phyloP scores from a whole-genome alignment of 2,888 invertebrate genomes.

The Ormyrus thymus region DNA sequence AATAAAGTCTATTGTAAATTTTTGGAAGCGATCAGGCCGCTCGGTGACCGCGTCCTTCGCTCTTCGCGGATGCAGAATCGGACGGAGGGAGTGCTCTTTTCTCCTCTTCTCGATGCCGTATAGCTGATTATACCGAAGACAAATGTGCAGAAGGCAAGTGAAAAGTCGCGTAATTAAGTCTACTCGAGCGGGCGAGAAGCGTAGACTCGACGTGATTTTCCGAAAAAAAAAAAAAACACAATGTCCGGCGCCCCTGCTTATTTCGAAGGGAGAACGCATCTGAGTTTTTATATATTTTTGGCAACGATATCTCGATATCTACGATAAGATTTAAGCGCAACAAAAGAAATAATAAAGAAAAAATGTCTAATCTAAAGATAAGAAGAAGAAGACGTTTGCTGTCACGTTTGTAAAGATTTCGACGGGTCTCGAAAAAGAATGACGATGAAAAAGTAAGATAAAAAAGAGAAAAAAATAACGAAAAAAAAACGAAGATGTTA shows the following conservation, averaged over 20 bases:
- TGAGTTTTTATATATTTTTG: constrained; percentile 75
- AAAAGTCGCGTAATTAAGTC: constrained; percentile 45
- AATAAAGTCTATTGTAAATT: constrained; percentile 57
- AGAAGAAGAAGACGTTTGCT: constrained; percentile 64
- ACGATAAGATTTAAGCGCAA: constrained; percentile 72
- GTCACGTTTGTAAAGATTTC: constrained; percentile 70
- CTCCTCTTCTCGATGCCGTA: constrained; percentile 60
- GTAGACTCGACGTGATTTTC: constrained; percentile 61
- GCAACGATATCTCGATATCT: constrained; percentile 75
- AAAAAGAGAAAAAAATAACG: constrained; percentile 40
- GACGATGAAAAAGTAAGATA: constrained; percentile 56
- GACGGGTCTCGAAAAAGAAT: constrained; percentile 67
- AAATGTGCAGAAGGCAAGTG: constrained; percentile 47
- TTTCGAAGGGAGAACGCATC: constrained; percentile 66
- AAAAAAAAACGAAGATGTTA: constrained; percentile 48
- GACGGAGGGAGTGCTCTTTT: constrained; percentile 53
- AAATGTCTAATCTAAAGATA: constrained; percentile 56
- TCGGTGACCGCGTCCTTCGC: constrained; percentile 23
- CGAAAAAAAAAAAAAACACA: constrained; percentile 55
- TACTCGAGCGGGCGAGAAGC: constrained; percentile 40
- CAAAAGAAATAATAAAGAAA: constrained; percentile 61
- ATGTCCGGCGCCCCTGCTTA: constrained; percentile 70
- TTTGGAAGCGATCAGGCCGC: constrained; percentile 50
- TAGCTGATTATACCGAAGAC: constrained; percentile 56
- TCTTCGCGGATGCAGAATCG: constrained; percentile 61